Evolutionary conservation across 1,140 invertebrate species (phyloP).

Genomic region (Gryon sp.): DNA sequence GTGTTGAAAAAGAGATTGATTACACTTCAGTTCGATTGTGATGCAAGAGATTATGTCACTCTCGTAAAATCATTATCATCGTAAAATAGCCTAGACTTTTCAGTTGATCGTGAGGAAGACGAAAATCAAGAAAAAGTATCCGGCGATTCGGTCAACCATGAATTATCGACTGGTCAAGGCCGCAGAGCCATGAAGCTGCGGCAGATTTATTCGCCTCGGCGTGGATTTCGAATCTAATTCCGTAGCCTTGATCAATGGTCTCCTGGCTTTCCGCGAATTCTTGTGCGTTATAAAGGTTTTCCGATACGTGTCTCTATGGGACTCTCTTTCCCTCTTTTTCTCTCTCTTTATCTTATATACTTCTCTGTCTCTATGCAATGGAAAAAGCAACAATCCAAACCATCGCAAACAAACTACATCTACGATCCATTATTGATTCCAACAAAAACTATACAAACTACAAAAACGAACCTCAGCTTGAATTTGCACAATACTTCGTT

Average conservation of each 20-base stretch:
- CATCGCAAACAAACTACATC: slow-evolving; percentile 38
- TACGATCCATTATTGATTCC: slow-evolving; percentile 53
- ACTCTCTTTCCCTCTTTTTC: no score
- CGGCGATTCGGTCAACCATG: slow-evolving; percentile 25
- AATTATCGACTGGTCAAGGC: slow-evolving; percentile 58
- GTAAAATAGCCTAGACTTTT: slow-evolving; percentile 17
- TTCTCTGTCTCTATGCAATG: slow-evolving; percentile 19
- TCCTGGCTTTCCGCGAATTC: slow-evolving; percentile 44
- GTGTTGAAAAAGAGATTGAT: no score
- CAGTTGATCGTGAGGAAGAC: slow-evolving; percentile 7
- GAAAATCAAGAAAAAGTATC: slow-evolving; percentile 31
- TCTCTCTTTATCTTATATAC: no score
- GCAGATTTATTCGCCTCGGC: slow-evolving; percentile 51
- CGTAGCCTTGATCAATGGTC: slow-evolving; percentile 51
- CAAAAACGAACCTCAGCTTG: slow-evolving; percentile 19
- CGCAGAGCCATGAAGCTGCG: slow-evolving; percentile 42
- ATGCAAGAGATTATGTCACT: no score
- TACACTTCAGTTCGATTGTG: no score
- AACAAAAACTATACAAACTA: slow-evolving; percentile 21
- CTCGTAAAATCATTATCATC: slow-evolving; percentile 31
- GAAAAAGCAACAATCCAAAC: slow-evolving; percentile 50
- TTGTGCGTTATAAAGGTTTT: slow-evolving; percentile 48
- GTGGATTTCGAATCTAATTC: slow-evolving; percentile 59
- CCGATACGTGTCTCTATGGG: slow-evolving; percentile 42
- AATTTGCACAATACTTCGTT: slow-evolving; percentile 6